A percentile compares a stretch with the other conserved stretches of the same genome.
Evolutionary conservation across 35 echinoderm and acorn worm species (phyloP).

Genomic region (Apostichopus parvimensis): DNA sequence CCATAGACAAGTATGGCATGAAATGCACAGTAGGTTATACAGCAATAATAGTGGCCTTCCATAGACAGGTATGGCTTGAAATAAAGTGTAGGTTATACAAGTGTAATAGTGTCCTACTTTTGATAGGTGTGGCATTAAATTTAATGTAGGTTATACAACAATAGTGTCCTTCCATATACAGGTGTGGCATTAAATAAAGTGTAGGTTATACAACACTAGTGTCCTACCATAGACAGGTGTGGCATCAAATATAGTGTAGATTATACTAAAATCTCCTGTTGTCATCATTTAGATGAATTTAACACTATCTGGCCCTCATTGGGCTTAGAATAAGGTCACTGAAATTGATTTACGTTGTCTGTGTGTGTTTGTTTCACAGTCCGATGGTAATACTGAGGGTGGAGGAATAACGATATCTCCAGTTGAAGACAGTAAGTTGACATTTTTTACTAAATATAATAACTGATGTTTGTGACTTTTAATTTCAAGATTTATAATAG

Average conservation of each 20-base stretch:
- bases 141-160: not conserved
- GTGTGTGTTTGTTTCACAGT: not conserved
- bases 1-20: too few species aligned
- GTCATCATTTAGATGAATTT: too few species aligned
- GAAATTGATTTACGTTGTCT: not conserved
- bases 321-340: too few species aligned
- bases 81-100: not conserved
- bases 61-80: conserved; percentile 38
- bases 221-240: not conserved
- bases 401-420: conserved; percentile 27
- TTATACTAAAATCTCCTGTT: not conserved
- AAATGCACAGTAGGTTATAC: too few species aligned
- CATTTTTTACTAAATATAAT: too few species aligned
- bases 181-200: not conserved
- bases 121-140: conserved; percentile 40
- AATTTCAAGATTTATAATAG: too few species aligned
- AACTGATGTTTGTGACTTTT: too few species aligned
- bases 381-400: conserved; percentile 10
- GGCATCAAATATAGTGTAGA: not conserved
- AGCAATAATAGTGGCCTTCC: conserved; percentile 41
- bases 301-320: too few species aligned
- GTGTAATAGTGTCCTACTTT: conserved; percentile 63
- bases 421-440: conserved; percentile 15
- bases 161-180: not conserved
- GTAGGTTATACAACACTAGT: not conserved